These are phyloP conservation scores for Onychomys torridus DNA, from an alignment of 2,797 vertebrate species.

Conservation along the genomic window DNA sequence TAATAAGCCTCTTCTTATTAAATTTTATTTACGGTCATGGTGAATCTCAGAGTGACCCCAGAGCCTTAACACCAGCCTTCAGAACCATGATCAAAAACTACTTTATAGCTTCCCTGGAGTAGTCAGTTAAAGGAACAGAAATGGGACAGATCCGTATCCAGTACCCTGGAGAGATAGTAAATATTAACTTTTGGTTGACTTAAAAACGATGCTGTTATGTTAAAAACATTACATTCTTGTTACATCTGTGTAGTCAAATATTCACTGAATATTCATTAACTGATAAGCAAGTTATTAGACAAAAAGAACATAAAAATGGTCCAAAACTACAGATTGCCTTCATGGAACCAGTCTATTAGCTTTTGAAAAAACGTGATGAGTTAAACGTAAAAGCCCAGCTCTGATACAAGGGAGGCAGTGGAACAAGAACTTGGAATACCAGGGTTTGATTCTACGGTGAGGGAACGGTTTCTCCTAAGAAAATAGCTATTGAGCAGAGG, in stretches of 20 bases:
- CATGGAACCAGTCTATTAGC: neutral
- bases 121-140: neutral
- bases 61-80: no score
- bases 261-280: neutral
- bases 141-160: neutral
- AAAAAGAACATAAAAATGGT: conserved; percentile 20
- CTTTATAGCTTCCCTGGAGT: neutral
- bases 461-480: no score
- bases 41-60: neutral
- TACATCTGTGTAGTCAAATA: conserved; percentile 4
- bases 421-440: neutral
- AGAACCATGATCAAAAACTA: neutral
- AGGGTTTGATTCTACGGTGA: neutral
- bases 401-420: neutral
- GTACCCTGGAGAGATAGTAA: neutral
- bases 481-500: neutral
- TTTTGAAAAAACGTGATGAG: neutral
- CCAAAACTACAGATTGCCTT: neutral
- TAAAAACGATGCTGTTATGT: neutral
- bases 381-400: neutral
- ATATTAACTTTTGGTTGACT: neutral
- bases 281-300: neutral
- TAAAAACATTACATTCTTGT: neutral
- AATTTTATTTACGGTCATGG: no score
- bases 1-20: neutral